Evolutionary conservation across 2,113 vertebrate genomes (phyloP).

Genomic region (Sapajus apella): DNA sequence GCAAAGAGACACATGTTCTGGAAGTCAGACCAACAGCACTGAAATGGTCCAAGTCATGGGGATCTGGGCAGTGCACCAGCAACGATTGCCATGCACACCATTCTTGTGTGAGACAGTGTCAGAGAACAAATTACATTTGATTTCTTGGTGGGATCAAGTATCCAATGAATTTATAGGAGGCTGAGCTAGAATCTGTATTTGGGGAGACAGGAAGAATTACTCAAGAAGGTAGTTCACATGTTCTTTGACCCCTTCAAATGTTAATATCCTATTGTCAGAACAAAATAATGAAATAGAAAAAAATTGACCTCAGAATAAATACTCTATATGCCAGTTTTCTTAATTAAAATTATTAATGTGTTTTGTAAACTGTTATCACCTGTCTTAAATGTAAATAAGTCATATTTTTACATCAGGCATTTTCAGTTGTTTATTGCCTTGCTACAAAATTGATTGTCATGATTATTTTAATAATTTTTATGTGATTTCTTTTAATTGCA

Average conservation of each 20-base stretch:
- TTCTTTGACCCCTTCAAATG: slow-evolving; percentile 53
- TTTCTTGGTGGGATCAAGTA: background rate
- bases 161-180: background rate
- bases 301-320: slow-evolving; percentile 66
- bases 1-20: background rate
- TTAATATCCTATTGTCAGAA: slow-evolving; percentile 47
- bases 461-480: slow-evolving; percentile 1
- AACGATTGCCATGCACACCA: background rate
- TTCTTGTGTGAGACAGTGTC: background rate
- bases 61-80: background rate
- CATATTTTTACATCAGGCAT: slow-evolving; percentile 21
- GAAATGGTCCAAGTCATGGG: background rate
- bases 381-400: background rate
- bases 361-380: slow-evolving; percentile 61
- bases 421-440: background rate
- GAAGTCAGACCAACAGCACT: background rate
- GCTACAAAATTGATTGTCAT: background rate
- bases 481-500: background rate
- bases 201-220: background rate
- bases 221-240: background rate
- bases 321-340: slow-evolving; percentile 59
- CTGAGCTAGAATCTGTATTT: background rate
- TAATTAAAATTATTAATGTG: slow-evolving; percentile 58
- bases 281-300: slow-evolving; percentile 67
- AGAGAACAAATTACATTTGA: background rate